Evolutionary conservation across 2,888 invertebrate species (phyloP), one percentile per base, ranked within the genome.

Genomic region (Patella ulyssiponensis): DNA sequence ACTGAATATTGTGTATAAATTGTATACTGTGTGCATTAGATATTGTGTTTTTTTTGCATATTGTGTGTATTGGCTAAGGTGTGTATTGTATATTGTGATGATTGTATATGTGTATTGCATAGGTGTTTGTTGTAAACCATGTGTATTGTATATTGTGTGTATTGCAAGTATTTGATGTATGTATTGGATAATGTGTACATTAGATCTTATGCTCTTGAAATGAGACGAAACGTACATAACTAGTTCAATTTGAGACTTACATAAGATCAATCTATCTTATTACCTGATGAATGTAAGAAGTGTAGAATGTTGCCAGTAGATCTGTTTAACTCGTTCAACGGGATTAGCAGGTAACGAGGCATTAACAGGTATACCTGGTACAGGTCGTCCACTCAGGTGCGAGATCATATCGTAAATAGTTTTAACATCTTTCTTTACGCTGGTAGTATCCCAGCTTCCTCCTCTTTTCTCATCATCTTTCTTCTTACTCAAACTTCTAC

Each of bases 371-470:
- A 92, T 91, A 7, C 91, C 92, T 2, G 91, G 91, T 7, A 91
- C 86, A 12, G 87, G 78, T 9, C 88, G 82, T 7, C 92, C 92
- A 79, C 87, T 86, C 77, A 92, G 87, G 82, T 91, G 87, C 52
- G 80, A 80, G 23, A 92, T 87, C 91, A 92, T 92, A 81, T 92
- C 92, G 80, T 92, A 92, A 51, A 92, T 87, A 0, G 91, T 91
- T 82, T 89, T 90, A 77, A 88, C 85, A 74, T 91, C 90, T 77
- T 89, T 90, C 84, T 90, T 90, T 72, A 87, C 77, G 77, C 85
- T 88, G 79, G 85, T 86, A 3, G 85, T 82, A 74, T 86, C 84
- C 44, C 84, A 54, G n/a, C 64, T 44, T 7, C 20, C 71, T 2
- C 27, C 23, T 4, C 73, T 69, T 14, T 78, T 78, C 15, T 54